Percentiles rank a stretch among this genome's conserved stretches.
These are phyloP conservation scores for Lacerta agilis DNA, from an alignment of 2,797 vertebrate species.

Conservation along the genomic window DNA sequence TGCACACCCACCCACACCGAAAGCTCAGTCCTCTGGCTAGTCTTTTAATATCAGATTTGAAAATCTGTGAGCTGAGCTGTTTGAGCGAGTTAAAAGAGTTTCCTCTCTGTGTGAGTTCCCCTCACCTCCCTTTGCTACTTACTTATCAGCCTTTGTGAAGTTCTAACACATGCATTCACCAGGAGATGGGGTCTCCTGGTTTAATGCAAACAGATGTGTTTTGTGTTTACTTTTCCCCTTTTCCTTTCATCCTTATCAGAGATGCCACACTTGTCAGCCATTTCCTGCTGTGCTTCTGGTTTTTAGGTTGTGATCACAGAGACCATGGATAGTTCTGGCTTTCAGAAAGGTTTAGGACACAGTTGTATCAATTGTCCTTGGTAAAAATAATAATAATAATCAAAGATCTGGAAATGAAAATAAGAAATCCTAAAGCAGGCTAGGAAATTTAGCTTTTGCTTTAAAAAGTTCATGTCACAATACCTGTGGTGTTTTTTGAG, in stretches of 20 bases:
- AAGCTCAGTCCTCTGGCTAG: neutral
- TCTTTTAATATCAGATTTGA: neutral
- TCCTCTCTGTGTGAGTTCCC: neutral
- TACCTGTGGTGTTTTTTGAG: neutral
- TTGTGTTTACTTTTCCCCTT: neutral
- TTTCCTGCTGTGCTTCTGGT: constrained; percentile 4
- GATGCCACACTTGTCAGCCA: neutral
- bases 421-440: neutral
- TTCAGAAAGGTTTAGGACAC: neutral
- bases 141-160: neutral
- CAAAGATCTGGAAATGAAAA: neutral
- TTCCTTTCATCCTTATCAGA: neutral
- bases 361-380: neutral
- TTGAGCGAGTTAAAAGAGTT: neutral
- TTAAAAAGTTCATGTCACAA: neutral
- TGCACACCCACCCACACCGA: neutral
- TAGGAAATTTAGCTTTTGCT: neutral
- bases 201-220: neutral
- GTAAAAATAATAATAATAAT: rapidly evolving
- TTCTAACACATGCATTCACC: neutral
- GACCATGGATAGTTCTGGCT: neutral
- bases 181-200: neutral
- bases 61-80: neutral
- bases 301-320: neutral
- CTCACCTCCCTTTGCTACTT: neutral